These are phyloP conservation scores for Amiota communis DNA, from an alignment of 2,888 invertebrate species.

Conservation along the genomic window DNA sequence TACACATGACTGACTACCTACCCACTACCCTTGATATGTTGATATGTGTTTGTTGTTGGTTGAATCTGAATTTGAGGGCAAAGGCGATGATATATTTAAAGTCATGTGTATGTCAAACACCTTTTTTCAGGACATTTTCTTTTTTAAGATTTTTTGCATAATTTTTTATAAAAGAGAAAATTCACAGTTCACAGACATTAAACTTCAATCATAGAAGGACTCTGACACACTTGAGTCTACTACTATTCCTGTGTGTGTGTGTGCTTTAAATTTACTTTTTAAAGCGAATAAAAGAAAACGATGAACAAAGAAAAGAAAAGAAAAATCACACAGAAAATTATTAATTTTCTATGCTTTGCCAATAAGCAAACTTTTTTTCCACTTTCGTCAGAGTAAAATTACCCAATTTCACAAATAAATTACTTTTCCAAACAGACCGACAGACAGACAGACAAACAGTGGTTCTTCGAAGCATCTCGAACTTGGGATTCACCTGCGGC, in stretches of 20 bases:
- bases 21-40: not conserved
- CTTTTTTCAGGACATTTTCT: constrained; percentile 8
- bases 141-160: not conserved
- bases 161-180: constrained; percentile 1
- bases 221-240: no score
- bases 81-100: constrained; percentile 12
- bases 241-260: no score
- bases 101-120: constrained; percentile 21
- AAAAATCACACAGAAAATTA: constrained; percentile 8
- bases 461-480: not conserved
- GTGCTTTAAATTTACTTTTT: no score
- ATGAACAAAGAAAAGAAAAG: no score
- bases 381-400: constrained; percentile 38
- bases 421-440: constrained; percentile 36
- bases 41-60: constrained; percentile 47
- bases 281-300: no score
- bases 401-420: constrained; percentile 51
- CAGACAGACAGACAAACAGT: not conserved
- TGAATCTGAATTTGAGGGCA: not conserved
- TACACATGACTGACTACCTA: no score
- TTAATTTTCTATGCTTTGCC: constrained; percentile 13
- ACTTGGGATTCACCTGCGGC: not conserved
- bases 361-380: not conserved
- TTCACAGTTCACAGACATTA: not conserved
- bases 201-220: not conserved